These are phyloP conservation scores for Julus scandinavius DNA, from an alignment of 2,888 invertebrate species.

Conservation along the genomic window DNA sequence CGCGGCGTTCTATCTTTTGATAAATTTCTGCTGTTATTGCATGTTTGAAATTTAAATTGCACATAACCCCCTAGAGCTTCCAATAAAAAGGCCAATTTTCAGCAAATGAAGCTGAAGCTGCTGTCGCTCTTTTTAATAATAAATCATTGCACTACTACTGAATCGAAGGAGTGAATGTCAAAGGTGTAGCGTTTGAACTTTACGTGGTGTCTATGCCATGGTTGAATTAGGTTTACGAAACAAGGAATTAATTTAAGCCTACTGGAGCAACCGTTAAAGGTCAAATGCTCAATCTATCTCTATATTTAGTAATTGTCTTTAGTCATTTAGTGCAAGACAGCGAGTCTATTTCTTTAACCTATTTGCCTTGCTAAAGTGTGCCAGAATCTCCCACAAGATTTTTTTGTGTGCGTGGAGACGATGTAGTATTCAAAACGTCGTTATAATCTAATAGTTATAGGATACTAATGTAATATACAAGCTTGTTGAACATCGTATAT, in stretches of 20 bases:
- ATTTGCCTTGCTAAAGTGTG: background rate
- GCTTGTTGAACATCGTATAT: background rate
- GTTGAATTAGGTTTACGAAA: background rate
- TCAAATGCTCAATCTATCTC: background rate
- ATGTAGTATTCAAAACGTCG: background rate
- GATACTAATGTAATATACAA: background rate
- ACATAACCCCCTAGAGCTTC: background rate
- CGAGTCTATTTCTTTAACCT: background rate
- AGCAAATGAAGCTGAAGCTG: background rate
- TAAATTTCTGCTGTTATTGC: slow-evolving; percentile 10
- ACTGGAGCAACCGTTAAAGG: background rate
- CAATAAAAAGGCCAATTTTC: background rate
- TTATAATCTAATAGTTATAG: background rate
- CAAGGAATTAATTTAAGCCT: background rate
- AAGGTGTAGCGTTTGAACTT: background rate
- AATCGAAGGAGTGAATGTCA: background rate
- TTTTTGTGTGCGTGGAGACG: background rate
- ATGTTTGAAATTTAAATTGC: slow-evolving; percentile 42
- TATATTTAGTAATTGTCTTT: too few species aligned
- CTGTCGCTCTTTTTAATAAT: background rate
- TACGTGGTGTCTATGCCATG: background rate
- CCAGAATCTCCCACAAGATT: background rate
- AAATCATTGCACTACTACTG: background rate
- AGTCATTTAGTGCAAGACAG: background rate
- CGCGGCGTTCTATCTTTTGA: slow-evolving; percentile 18